Conservation (phyloP, 2,797 vertebrate genomes). For the Mus minutoides region DNA sequence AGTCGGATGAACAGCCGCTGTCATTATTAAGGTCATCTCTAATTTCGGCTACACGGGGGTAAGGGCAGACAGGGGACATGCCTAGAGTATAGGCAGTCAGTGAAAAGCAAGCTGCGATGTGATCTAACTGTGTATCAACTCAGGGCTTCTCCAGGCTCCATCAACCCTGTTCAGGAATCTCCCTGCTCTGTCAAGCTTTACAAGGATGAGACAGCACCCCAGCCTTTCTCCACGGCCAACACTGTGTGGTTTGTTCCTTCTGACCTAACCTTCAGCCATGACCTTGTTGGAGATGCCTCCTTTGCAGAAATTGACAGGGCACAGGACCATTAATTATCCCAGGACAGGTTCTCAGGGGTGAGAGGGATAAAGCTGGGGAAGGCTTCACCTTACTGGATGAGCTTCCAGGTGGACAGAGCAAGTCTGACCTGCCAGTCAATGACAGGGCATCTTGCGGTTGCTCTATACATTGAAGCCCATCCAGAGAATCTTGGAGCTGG, state of each 20-base stretch:
- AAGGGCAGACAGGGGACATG: neutral
- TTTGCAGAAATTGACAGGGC: neutral
- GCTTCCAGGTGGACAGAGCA: neutral
- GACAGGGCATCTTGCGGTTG: neutral
- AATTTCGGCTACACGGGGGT: neutral
- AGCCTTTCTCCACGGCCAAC: neutral
- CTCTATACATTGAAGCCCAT: neutral
- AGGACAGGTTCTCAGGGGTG: conserved; percentile 36
- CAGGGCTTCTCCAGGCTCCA: neutral
- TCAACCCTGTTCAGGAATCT: neutral
- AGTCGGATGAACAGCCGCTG: neutral
- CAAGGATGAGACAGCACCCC: neutral
- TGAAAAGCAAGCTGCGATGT: neutral
- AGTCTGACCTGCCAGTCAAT: neutral
- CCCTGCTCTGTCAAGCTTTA: neutral
- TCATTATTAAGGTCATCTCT: neutral
- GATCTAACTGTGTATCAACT: neutral
- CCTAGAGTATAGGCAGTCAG: neutral
- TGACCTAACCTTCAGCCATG: neutral
- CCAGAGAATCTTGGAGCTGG: neutral
- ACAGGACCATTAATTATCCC: conserved; percentile 76
- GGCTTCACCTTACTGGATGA: neutral
- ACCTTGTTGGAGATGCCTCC: neutral
- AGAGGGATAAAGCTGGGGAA: neutral
- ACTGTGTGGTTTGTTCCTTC: neutral